A percentile compares a stretch with the other conserved stretches of the same genome.
Evolutionary conservation across 2,797 vertebrate genomes (phyloP).

Genomic region (Trematomus bernacchii): DNA sequence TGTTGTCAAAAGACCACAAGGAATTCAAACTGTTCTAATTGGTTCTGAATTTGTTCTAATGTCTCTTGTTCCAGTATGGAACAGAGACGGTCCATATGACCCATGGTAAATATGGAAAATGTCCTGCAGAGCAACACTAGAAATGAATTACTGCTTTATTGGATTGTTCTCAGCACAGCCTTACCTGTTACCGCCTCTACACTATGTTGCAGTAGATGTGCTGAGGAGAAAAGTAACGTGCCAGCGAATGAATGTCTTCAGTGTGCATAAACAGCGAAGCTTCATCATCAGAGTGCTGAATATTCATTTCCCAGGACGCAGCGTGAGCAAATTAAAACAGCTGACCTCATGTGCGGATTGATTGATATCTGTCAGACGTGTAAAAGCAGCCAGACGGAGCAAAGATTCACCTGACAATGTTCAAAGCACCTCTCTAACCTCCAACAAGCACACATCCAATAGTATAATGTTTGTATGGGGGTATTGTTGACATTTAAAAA

Average conservation of each 20-base stretch:
- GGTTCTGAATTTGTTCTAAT: background rate
- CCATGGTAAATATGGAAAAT: background rate
- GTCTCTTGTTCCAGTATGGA: background rate
- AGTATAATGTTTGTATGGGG: background rate
- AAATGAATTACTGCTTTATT: constrained; percentile 21
- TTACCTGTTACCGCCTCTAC: constrained; percentile 7
- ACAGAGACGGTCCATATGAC: background rate
- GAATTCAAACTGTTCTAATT: background rate
- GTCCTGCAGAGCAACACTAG: background rate
- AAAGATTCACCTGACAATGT: constrained; percentile 65
- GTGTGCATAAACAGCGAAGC: constrained; percentile 70
- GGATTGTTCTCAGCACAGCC: constrained; percentile 7
- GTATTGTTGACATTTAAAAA: background rate
- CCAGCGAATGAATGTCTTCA: constrained; percentile 66
- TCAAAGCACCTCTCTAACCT: constrained; percentile 9
- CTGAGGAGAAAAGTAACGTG: constrained; percentile 41
- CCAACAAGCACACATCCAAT: background rate
- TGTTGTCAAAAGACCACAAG: background rate
- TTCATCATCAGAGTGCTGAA: constrained; percentile 76
- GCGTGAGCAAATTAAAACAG: constrained; percentile 70
- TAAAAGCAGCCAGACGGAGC: constrained; percentile 54
- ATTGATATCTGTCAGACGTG: constrained; percentile 77
- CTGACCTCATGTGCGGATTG: constrained; percentile 72
- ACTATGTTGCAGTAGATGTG: constrained; percentile 25
- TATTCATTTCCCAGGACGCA: constrained; percentile 71